phyloP scores from a whole-genome alignment of 2,888 invertebrate genomes.

The Hyposoter dolosus region DNA sequence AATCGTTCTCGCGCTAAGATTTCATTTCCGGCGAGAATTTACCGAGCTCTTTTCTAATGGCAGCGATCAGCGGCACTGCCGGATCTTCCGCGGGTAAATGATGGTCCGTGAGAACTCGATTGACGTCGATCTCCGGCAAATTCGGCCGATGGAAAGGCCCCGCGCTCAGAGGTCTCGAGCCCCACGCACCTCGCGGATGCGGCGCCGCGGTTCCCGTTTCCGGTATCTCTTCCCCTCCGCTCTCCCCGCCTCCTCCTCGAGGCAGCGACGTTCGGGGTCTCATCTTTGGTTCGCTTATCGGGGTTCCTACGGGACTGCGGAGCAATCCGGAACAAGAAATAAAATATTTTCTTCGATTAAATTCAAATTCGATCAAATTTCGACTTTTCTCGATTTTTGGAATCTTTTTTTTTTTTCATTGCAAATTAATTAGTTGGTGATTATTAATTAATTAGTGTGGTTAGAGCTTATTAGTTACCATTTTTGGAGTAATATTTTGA shows the following conservation, averaged over 20 bases:
- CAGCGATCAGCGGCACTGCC: conserved; percentile 93
- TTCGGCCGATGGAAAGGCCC: conserved; percentile 87
- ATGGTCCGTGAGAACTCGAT: conserved; percentile 87
- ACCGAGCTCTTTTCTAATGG: conserved; percentile 91
- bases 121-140: conserved; percentile 85
- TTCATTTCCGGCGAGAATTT: conserved; percentile 76
- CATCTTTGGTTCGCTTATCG: conserved; percentile 72
- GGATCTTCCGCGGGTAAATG: conserved; percentile 89
- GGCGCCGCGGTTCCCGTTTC: conserved; percentile 76
- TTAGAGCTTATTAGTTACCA: too few species aligned
- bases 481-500: too few species aligned
- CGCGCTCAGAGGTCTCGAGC: conserved; percentile 88
- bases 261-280: conserved; percentile 77
- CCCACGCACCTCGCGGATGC: conserved; percentile 81
- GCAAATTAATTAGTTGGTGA: too few species aligned
- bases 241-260: conserved; percentile 66
- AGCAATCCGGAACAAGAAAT: background rate
- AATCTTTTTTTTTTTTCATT: too few species aligned
- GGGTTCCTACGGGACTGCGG: conserved; percentile 76
- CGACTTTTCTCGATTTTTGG: too few species aligned
- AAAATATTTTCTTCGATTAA: background rate
- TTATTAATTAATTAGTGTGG: too few species aligned
- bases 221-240: conserved; percentile 73
- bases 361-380: too few species aligned
- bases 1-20: conserved; percentile 34